Evolutionary conservation across 2,888 invertebrate species (phyloP), one percentile per base, ranked within the genome.

Genomic region (Apeira syringaria): DNA sequence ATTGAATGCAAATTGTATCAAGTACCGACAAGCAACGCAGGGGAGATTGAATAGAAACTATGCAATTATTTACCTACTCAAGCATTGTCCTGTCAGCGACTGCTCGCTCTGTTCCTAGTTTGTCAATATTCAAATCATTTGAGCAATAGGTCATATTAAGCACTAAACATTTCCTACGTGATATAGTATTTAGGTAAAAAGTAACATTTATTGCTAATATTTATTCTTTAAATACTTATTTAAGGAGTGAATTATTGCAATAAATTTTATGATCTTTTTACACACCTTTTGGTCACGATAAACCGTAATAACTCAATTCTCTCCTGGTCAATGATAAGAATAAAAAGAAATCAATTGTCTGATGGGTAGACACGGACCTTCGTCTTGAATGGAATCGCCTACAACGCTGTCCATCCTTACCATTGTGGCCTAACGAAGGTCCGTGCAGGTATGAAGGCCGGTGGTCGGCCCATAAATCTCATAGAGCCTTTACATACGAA

Each of bases 1-100:
- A 84, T 82, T 82, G 76, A 82, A 84, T 82, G 78, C 75, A 82
- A 84, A 85, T 82, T 74, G 70, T 64, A 64, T 62, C 65, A 62
- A 59, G 60, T 61, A 68, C 57, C 66, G 67, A 64, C 66, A 66
- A 59, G 66, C 57, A 56, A 59, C 59, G 59, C 59, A 56, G 56
- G 58, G 51, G 53, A 67, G 68, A 71, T 66, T 74, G 72, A 77
- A 75, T 73, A 67, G 71, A 67, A 72, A 71, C 70, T 76, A 77
- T 80, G 71, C 67, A 72, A 71, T 69, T 76, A 77, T 80, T 77
- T 77, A 79, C 80, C 76, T 78, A 74, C 72, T 69, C 68, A 70
- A 63, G 69, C 68, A 79, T 83, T 84, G 79, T 77, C 67, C 70
- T 80, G 79, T 75, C 80, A 73, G 56, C 64, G 55, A 60, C 56